Conservation (phyloP, 2,113 vertebrate genomes). For the Pelmatolapia mariae region DNA sequence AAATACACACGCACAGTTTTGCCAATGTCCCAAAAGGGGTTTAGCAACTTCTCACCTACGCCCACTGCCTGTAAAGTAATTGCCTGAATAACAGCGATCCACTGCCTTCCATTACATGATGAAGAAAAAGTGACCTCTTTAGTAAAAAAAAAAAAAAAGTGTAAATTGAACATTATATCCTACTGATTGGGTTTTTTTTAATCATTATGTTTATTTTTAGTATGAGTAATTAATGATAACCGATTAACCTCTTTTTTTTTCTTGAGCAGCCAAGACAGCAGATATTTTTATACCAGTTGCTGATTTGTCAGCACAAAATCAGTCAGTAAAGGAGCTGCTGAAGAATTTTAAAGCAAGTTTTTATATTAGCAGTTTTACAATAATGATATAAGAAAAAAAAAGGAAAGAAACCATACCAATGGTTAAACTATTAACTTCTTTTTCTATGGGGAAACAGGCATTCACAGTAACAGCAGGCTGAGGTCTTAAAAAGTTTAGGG, state of each 20-base stretch:
- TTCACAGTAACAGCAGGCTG: neutral
- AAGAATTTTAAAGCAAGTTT: neutral
- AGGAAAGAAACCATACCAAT: neutral
- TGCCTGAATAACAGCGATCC: constrained; percentile 28
- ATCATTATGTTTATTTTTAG: neutral
- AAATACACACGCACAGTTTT: constrained; percentile 40
- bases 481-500: neutral
- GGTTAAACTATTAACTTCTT: neutral
- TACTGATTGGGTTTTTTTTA: neutral
- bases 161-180: neutral
- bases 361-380: neutral
- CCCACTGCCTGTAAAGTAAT: constrained; percentile 50
- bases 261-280: neutral
- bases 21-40: constrained; percentile 40
- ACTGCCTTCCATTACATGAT: neutral
- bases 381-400: neutral
- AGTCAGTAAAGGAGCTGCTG: neutral
- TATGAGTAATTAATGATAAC: neutral
- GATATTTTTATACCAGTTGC: neutral
- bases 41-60: constrained; percentile 55
- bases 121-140: constrained; percentile 1
- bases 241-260: neutral
- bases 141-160: neutral
- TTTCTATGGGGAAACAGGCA: neutral
- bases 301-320: neutral